Base-by-base conservation (phyloP, 2,797 vertebrate species). In the Pristis pectinata region DNA sequence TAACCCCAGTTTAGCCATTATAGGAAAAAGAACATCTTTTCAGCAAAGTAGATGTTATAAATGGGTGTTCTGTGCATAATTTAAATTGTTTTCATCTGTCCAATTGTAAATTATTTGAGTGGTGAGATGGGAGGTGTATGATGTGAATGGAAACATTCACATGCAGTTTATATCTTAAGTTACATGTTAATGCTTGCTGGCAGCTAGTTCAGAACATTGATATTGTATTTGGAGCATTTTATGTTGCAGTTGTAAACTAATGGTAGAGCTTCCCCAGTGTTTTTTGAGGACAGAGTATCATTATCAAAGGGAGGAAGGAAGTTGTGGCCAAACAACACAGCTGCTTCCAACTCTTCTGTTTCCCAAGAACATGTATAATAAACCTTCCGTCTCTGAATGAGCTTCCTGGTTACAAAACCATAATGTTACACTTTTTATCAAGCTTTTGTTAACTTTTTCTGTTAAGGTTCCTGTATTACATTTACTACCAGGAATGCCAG, bases 231-330 rank as follows among this genome's bases (percentile, higher is more conserved):
- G 34, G 9, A 59, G 53, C 13, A 17, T 61, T 87, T 15, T 7
- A 34, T 56, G 83, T 59, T 89, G 56, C 22, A 53, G 82, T 85
- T 56, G 49, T 85, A 56, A 53, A 53, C 82, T n/a, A 56, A 61
- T 61, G 56, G 34, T n/a, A 6, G 30, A 59, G 5, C 13, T 61
- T 56, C 1, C 85, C 11, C 5, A 49, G 49, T 49, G 67, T 70
- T 61, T 59, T 22, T 56, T 24, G 34, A 2, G 82, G 49, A 13
- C 85, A 49, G 30, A 61, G 56, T 19, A 17, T 89, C 61, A 89
- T n/a, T 89, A 56, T 85, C 82, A 85, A 85, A 89, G 56, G 56
- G 85, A 89, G 56, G 53, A 61, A 89, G 85, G 85, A 89, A 89
- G 85, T 61, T 3, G 30, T 61, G 30, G 56, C 13, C 30, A 61